A percentile compares a stretch with the other conserved stretches of the same genome.
These are phyloP conservation scores for Sebastes hubbsi DNA, from an alignment of 2,797 vertebrate genomes.

Conservation along the genomic window DNA sequence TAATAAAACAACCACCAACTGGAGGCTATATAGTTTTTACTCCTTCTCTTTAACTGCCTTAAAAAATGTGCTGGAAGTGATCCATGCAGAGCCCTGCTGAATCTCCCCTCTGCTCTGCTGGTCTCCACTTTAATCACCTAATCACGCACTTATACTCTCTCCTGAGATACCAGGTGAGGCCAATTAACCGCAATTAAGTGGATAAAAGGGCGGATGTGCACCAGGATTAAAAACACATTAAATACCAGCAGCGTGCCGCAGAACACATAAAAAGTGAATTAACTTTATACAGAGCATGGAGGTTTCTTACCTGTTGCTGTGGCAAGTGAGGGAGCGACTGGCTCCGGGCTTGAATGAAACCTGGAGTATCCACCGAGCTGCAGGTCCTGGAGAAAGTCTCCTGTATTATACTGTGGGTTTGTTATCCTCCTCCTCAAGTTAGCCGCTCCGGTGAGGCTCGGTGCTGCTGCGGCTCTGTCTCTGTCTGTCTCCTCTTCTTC, in stretches of 20 bases:
- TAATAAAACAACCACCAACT: not conserved
- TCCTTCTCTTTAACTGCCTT: not conserved
- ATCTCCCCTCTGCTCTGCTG: slow-evolving; percentile 11
- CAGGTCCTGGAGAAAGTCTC: slow-evolving; percentile 3
- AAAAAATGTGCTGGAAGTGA: not conserved
- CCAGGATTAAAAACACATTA: slow-evolving; percentile 1
- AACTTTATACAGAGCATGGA: slow-evolving; percentile 22
- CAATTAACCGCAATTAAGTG: slow-evolving; percentile 48
- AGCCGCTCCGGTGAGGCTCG: slow-evolving; percentile 20
- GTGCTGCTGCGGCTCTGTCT: slow-evolving; percentile 53
- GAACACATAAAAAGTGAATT: not conserved
- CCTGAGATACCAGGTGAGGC: slow-evolving; percentile 27
- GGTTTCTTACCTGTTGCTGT: slow-evolving; percentile 76
- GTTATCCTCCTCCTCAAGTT: slow-evolving; percentile 1
- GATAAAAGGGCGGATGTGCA: not conserved
- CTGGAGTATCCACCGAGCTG: slow-evolving; percentile 35
- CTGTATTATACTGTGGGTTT: not conserved
- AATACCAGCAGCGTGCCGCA: not conserved
- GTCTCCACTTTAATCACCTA: slow-evolving; percentile 32
- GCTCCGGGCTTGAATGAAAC: slow-evolving; percentile 40
- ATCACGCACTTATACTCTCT: slow-evolving; percentile 41
- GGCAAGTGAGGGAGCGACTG: slow-evolving; percentile 42
- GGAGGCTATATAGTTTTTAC: not conserved
- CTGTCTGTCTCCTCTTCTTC: not conserved
- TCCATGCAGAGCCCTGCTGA: slow-evolving; percentile 1